Conservation (phyloP, 2,888 invertebrate species). For the Leptogaster cylindrica region DNA sequence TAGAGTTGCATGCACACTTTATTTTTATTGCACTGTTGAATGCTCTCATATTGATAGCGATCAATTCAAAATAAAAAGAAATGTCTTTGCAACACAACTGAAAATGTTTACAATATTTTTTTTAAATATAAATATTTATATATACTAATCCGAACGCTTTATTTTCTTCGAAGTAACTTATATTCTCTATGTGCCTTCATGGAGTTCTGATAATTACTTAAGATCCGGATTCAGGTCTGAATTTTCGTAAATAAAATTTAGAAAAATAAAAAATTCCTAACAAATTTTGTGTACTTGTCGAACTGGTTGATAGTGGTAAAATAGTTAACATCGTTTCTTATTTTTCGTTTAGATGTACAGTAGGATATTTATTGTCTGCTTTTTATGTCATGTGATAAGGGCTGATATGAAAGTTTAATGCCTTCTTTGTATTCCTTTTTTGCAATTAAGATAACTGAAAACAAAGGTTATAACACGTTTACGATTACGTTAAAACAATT, state of each 20-base stretch:
- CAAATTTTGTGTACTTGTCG: constrained; percentile 45
- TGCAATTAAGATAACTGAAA: no score
- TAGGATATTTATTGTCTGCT: constrained; percentile 40
- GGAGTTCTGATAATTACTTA: constrained; percentile 9
- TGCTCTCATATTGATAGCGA: constrained; percentile 14
- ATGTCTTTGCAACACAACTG: constrained; percentile 49
- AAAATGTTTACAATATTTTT: constrained; percentile 46
- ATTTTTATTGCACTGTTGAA: constrained; percentile 30
- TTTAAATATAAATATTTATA: no score
- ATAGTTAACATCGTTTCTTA: constrained; percentile 10
- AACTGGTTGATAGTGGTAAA: constrained; percentile 39
- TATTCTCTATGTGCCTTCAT: constrained; percentile 12
- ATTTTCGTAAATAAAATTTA: not conserved
- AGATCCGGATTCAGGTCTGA: not conserved
- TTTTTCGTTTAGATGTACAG: constrained; percentile 31
- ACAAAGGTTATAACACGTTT: no score
- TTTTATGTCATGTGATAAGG: constrained; percentile 29
- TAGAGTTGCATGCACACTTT: constrained; percentile 22
- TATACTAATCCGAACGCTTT: constrained; percentile 26
- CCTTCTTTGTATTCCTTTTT: not conserved
- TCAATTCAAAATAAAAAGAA: constrained; percentile 37
- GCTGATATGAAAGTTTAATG: constrained; percentile 38
- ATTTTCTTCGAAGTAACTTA: constrained; percentile 2
- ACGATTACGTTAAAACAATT: no score
- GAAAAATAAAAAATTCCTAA: constrained; percentile 43